phyloP scores from a whole-genome alignment of 2,797 vertebrate species.

The Epinephelus awoara region DNA sequence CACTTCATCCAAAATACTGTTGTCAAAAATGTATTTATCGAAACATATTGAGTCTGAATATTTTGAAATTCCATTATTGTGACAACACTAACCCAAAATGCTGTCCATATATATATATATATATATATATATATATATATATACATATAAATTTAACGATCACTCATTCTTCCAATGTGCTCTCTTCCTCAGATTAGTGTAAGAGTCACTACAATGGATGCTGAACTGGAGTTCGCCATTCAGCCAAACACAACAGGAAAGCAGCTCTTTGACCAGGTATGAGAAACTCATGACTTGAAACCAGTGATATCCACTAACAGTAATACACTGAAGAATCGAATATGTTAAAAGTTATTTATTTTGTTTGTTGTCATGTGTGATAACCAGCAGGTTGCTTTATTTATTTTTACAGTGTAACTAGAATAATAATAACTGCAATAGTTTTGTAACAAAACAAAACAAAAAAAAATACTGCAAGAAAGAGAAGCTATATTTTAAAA shows the following conservation, averaged over 20 bases:
- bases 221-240: conserved; percentile 99
- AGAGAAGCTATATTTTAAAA: not conserved
- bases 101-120: too few species aligned
- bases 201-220: conserved; percentile 98
- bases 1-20: not conserved
- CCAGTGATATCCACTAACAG: not conserved
- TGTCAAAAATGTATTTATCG: not conserved
- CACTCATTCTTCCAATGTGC: not conserved
- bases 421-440: not conserved
- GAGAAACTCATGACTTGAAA: conserved; percentile 46
- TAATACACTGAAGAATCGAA: not conserved
- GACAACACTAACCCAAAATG: too few species aligned
- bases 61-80: too few species aligned
- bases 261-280: conserved; percentile 98
- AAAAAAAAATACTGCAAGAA: too few species aligned
- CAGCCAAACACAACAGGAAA: conserved; percentile 98
- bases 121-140: too few species aligned
- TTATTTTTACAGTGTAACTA: not conserved
- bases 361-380: not conserved
- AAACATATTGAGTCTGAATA: too few species aligned
- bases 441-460: not conserved
- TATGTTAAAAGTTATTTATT: not conserved
- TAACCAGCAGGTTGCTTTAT: not conserved
- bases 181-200: conserved; percentile 91
- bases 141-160: too few species aligned